Percentiles rank a stretch among this genome's conserved stretches.
Evolutionary conservation across 2,888 invertebrate genomes (phyloP).

Genomic region (Liodrosophila aerea): DNA sequence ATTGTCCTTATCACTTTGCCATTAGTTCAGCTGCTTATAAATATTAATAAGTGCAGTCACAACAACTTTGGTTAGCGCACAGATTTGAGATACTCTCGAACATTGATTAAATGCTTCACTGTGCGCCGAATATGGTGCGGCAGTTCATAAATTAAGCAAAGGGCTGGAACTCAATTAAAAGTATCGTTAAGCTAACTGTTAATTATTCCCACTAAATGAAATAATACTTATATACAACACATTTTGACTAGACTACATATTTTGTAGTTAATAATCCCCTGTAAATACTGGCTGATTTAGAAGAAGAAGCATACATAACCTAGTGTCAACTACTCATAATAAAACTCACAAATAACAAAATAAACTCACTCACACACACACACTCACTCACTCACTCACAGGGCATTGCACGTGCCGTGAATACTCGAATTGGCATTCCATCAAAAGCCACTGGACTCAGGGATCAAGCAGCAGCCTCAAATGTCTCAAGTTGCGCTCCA

Average conservation of each 20-base stretch:
- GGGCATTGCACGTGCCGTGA: conserved; percentile 66
- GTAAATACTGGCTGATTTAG: too few species aligned
- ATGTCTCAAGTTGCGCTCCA: conserved; percentile 10
- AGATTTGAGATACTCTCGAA: conserved; percentile 74
- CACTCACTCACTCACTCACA: conserved; percentile 8
- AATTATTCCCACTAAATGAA: conserved; percentile 58
- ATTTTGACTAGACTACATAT: too few species aligned
- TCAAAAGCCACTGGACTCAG: conserved; percentile 23
- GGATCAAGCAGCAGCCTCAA: conserved; percentile 39
- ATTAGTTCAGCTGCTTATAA: conserved; percentile 63
- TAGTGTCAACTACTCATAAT: too few species aligned
- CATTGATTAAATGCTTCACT: conserved; percentile 74
- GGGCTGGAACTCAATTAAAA: conserved; percentile 73
- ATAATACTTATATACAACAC: conserved; percentile 8
- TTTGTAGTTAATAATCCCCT: too few species aligned
- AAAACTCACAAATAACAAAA: not conserved
- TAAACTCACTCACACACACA: not conserved
- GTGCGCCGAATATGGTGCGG: conserved; percentile 64
- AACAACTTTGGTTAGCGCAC: conserved; percentile 40
- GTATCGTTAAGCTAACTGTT: conserved; percentile 60
- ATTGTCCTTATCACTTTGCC: conserved; percentile 77
- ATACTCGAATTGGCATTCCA: conserved; percentile 63
- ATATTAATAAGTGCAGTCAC: conserved; percentile 60
- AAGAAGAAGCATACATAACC: too few species aligned
- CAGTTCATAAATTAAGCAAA: conserved; percentile 71